Evolutionary conservation across 2,797 vertebrate genomes (phyloP).

Genomic region (Cryptoprocta ferox): DNA sequence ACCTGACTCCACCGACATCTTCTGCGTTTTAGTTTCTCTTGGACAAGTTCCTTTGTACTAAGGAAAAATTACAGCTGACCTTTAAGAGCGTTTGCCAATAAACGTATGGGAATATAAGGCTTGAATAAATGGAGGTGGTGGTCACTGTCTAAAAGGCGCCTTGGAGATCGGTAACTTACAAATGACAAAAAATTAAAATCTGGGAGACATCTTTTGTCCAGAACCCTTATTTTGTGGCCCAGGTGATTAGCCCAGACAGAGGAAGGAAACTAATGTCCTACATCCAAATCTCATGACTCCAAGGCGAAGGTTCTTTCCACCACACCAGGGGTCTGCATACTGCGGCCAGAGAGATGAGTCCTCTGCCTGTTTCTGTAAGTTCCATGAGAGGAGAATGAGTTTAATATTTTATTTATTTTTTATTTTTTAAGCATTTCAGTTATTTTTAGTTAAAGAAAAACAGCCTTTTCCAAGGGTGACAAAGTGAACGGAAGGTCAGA

Average conservation of each 20-base stretch:
- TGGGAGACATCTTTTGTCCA: not conserved
- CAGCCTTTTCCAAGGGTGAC: constrained; percentile 59
- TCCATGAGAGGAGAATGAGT: not conserved
- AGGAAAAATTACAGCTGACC: not conserved
- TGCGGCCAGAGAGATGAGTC: not conserved
- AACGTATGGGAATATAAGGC: not conserved
- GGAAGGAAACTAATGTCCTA: not conserved
- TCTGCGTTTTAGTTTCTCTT: not conserved
- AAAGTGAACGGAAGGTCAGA: constrained; percentile 53
- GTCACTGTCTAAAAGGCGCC: not conserved
- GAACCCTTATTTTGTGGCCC: not conserved
- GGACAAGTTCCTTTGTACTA: not conserved
- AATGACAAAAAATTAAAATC: not conserved
- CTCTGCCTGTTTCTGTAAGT: not conserved
- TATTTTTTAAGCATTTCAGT: constrained; percentile 7
- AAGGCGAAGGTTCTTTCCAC: not conserved
- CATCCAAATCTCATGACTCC: not conserved
- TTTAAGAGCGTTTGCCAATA: not conserved
- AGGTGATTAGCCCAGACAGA: not conserved
- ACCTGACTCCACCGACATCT: not conserved
- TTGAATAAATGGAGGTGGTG: not conserved
- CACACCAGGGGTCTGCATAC: not conserved
- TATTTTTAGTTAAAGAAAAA: constrained; percentile 80
- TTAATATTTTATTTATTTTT: too few species aligned
- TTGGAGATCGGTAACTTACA: not conserved